Conservation (phyloP, 2,113 vertebrate genomes). For the Eubucco bourcierii region DNA sequence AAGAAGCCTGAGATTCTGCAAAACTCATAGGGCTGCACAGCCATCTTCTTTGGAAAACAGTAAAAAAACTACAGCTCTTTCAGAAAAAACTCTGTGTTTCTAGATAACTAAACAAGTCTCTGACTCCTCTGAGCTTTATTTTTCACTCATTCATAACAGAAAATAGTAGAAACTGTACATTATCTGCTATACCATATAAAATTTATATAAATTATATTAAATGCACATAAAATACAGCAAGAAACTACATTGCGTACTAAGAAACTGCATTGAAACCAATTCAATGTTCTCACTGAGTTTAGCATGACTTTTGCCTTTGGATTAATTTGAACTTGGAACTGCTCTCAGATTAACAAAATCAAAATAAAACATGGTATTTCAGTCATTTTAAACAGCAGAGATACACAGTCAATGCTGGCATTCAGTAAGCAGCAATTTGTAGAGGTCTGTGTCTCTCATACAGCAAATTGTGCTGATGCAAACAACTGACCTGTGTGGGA, state of each 20-base stretch:
- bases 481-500: neutral
- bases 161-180: neutral
- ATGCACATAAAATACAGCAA: neutral
- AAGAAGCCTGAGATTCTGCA: neutral
- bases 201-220: neutral
- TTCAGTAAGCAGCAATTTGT: neutral
- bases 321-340: neutral
- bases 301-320: neutral
- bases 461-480: neutral
- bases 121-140: neutral
- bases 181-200: neutral
- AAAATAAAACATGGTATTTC: neutral
- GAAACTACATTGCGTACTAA: neutral
- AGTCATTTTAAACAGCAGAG: neutral
- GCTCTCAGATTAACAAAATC: neutral
- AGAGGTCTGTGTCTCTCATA: neutral
- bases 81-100: neutral
- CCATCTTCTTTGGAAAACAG: neutral
- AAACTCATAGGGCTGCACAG: neutral
- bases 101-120: neutral
- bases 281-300: neutral
- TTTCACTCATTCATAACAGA: neutral
- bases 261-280: neutral
- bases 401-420: neutral
- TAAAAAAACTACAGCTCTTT: rapidly evolving